phyloP scores from a whole-genome alignment of 2,113 vertebrate genomes.

The Perca fluviatilis region DNA sequence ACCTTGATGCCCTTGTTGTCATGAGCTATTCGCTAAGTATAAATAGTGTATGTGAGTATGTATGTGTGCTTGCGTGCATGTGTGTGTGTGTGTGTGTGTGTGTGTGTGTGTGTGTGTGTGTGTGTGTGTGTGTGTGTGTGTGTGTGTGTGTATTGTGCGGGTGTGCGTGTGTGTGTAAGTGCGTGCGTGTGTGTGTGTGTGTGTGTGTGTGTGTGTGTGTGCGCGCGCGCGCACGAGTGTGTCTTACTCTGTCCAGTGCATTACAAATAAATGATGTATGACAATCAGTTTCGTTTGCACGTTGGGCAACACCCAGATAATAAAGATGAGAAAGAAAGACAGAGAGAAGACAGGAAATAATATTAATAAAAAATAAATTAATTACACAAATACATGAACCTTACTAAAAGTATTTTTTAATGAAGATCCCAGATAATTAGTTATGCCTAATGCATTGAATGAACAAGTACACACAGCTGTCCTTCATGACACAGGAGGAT shows the following conservation, averaged over 20 bases:
- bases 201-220: neutral
- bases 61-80: neutral
- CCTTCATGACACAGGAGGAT: conserved; percentile 22
- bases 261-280: conserved; percentile 73
- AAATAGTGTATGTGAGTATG: neutral
- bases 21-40: conserved; percentile 30
- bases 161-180: neutral
- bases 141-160: neutral
- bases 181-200: too few species aligned
- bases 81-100: neutral
- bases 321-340: conserved; percentile 54
- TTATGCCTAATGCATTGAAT: conserved; percentile 25
- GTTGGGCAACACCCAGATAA: conserved; percentile 63
- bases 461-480: conserved; percentile 44
- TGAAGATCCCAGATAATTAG: conserved; percentile 49
- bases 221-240: neutral
- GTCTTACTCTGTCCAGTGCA: conserved; percentile 17
- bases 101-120: neutral
- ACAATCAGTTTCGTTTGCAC: conserved; percentile 63
- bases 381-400: conserved; percentile 20
- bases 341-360: neutral
- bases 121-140: neutral
- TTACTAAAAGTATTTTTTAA: conserved; percentile 44
- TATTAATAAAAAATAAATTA: neutral
- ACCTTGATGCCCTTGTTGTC: conserved; percentile 38